A percentile compares a stretch with the other conserved stretches of the same genome.
phyloP scores from a whole-genome alignment of 2,888 invertebrate species.

The Agrilus mali region DNA sequence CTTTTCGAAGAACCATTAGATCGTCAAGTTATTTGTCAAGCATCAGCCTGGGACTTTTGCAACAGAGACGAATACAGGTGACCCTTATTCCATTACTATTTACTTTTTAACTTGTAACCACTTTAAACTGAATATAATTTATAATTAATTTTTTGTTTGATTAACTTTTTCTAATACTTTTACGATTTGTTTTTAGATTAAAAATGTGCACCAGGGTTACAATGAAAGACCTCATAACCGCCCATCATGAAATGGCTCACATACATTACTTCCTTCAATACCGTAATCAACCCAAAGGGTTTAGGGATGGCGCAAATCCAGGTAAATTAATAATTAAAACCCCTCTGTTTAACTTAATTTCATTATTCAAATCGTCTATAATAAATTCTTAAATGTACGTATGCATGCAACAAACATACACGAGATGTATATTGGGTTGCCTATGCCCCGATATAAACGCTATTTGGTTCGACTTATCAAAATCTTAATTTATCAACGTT shows the following conservation, averaged over 20 bases:
- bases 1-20: slow-evolving; percentile 70
- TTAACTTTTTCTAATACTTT: background rate
- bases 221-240: slow-evolving; percentile 75
- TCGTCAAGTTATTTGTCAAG: slow-evolving; percentile 70
- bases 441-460: too few species aligned
- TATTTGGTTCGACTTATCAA: too few species aligned
- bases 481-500: too few species aligned
- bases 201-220: slow-evolving; percentile 80
- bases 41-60: slow-evolving; percentile 92
- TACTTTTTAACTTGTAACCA: too few species aligned
- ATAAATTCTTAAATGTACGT: too few species aligned
- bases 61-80: slow-evolving; percentile 77
- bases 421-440: too few species aligned
- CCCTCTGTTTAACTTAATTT: too few species aligned
- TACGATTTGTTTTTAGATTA: slow-evolving; percentile 43
- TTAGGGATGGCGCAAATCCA: slow-evolving; percentile 86
- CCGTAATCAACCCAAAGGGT: slow-evolving; percentile 69
- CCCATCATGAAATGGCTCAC: slow-evolving; percentile 88
- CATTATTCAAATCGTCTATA: too few species aligned
- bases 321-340: slow-evolving; percentile 37
- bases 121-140: too few species aligned
- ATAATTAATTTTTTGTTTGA: too few species aligned
- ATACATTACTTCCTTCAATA: slow-evolving; percentile 82
- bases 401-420: too few species aligned
- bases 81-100: background rate